Percentiles rank a stretch among this genome's conserved stretches.
Evolutionary conservation across 2,113 vertebrate genomes (phyloP).

Genomic region (Ginglymostoma cirratum): DNA sequence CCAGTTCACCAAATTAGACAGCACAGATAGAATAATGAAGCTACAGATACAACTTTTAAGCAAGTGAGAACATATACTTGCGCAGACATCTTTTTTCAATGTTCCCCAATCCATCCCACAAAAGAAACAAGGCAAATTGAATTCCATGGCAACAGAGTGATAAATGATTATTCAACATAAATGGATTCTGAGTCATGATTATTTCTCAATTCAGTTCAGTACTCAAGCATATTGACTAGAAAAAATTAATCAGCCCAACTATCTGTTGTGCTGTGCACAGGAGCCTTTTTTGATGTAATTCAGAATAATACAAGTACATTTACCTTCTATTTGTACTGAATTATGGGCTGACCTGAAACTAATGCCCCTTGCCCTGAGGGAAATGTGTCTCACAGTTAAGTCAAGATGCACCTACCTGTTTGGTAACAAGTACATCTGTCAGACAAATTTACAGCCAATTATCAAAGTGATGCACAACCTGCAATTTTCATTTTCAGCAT

Average conservation of each 20-base stretch:
- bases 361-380: background rate
- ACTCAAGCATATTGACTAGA: background rate
- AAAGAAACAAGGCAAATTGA: background rate
- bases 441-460: background rate
- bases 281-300: background rate
- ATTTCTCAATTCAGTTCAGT: background rate
- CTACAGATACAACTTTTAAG: background rate
- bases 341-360: background rate
- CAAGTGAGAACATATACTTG: background rate
- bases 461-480: slow-evolving; percentile 3
- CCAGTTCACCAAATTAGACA: background rate
- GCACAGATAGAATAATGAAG: background rate
- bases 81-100: background rate
- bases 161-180: slow-evolving; percentile 11
- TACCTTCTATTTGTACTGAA: background rate
- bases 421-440: background rate
- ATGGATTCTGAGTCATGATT: background rate
- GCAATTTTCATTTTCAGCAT: slow-evolving; percentile 20
- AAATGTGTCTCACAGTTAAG: background rate
- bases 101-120: background rate
- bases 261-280: background rate
- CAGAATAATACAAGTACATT: background rate
- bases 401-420: background rate
- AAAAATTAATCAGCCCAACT: background rate
- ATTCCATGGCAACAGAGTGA: background rate